Evolutionary conservation across 2,113 vertebrate genomes (phyloP).

Genomic region (Scortum barcoo): DNA sequence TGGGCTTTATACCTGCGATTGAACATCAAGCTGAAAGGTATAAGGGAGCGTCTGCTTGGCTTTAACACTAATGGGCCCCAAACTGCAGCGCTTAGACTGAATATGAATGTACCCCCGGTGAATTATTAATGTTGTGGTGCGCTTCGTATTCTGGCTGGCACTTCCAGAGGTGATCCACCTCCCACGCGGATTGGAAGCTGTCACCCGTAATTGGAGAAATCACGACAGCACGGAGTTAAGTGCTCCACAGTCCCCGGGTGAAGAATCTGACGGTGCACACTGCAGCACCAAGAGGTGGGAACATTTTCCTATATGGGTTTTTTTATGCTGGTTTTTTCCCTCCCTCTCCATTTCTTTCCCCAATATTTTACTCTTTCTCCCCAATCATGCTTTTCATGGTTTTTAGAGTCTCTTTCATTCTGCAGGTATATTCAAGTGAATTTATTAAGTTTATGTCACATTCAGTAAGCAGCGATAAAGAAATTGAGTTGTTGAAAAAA

Average conservation of each 20-base stretch:
- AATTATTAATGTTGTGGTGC: slow-evolving; percentile 85
- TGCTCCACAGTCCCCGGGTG: slow-evolving; percentile 81
- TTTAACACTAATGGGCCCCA: slow-evolving; percentile 84
- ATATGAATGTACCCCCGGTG: slow-evolving; percentile 80
- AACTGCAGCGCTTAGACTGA: slow-evolving; percentile 82
- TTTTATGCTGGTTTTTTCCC: slow-evolving; percentile 6
- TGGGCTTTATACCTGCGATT: slow-evolving; percentile 67
- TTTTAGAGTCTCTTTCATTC: slow-evolving; percentile 4
- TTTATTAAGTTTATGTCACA: slow-evolving; percentile 13
- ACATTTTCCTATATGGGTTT: slow-evolving; percentile 56
- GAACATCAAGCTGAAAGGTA: slow-evolving; percentile 75
- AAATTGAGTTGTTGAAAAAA: neutral
- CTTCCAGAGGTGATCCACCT: slow-evolving; percentile 84
- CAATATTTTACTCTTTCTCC: slow-evolving; percentile 38
- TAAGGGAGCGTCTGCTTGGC: slow-evolving; percentile 72
- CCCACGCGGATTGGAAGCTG: slow-evolving; percentile 83
- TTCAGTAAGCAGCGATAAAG: slow-evolving; percentile 2
- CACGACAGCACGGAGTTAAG: slow-evolving; percentile 84
- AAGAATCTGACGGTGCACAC: slow-evolving; percentile 76
- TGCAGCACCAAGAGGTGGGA: slow-evolving; percentile 72
- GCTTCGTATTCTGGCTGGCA: slow-evolving; percentile 82
- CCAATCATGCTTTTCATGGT: neutral
- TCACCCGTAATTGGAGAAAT: slow-evolving; percentile 87
- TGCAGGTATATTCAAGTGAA: slow-evolving; percentile 12
- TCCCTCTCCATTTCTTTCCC: neutral